Percentiles rank a stretch among this genome's conserved stretches.
Conservation (phyloP, 2,888 invertebrate species). For the Sarcophaga carnaria region DNA sequence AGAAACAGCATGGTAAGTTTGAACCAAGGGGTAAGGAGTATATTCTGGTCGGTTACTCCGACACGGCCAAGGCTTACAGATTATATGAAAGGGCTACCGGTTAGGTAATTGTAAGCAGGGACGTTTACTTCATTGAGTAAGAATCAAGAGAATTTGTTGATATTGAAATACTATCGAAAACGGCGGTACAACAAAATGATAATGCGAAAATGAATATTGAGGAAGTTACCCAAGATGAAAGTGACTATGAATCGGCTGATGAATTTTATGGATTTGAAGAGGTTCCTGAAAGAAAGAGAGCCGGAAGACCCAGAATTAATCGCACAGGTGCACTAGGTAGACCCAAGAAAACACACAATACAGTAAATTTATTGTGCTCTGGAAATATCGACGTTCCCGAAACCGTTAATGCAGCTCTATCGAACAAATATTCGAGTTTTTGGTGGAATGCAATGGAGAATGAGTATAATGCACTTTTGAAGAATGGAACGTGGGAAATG, state of each 20-base stretch:
- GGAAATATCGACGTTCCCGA: slow-evolving; percentile 25
- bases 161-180: not conserved
- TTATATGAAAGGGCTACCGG: slow-evolving; percentile 32
- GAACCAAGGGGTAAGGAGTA: slow-evolving; percentile 25
- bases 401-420: slow-evolving; percentile 21
- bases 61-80: slow-evolving; percentile 46
- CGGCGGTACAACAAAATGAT: not conserved
- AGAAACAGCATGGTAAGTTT: slow-evolving; percentile 32
- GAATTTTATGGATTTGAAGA: too few relatives aligned
- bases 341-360: slow-evolving; percentile 23
- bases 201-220: not conserved
- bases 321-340: slow-evolving; percentile 39
- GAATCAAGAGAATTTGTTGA: not conserved
- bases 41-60: slow-evolving; percentile 28
- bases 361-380: too few relatives aligned
- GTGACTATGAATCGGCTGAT: too few relatives aligned
- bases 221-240: too few relatives aligned
- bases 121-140: slow-evolving; percentile 27
- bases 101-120: slow-evolving; percentile 45
- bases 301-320: slow-evolving; percentile 31
- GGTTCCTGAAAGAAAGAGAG: not conserved
- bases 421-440: not conserved
- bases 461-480: too few relatives aligned
- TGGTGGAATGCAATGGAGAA: slow-evolving; percentile 37
- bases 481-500: not conserved